Percentiles rank a stretch among this genome's conserved stretches.
phyloP scores from a whole-genome alignment of 2,888 invertebrate species.

The Lasioglossum leucozonium region DNA sequence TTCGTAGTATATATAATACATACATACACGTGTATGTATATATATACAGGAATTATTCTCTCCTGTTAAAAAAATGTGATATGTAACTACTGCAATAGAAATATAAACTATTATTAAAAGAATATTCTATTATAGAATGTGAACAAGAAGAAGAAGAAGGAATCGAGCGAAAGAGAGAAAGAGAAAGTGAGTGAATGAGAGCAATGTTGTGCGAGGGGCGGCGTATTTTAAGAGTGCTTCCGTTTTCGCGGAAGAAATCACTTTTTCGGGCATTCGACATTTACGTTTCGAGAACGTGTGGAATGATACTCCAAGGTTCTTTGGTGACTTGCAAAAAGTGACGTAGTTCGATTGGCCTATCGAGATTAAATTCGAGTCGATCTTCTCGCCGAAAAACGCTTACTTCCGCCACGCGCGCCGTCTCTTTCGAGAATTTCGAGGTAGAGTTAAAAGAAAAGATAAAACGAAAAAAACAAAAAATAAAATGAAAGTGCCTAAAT shows the following conservation, averaged over 20 bases:
- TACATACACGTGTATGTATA: not conserved
- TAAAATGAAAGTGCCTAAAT: slow-evolving; percentile 71
- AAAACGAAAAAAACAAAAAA: slow-evolving; percentile 12
- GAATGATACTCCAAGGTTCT: not conserved
- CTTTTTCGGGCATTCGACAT: slow-evolving; percentile 31
- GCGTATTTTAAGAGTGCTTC: slow-evolving; percentile 44
- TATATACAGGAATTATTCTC: slow-evolving; percentile 68
- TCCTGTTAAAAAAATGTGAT: slow-evolving; percentile 78
- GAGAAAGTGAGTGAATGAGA: not conserved
- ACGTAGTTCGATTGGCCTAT: not conserved
- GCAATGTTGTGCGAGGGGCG: slow-evolving; percentile 51
- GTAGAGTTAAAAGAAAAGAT: not conserved
- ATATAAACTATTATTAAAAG: slow-evolving; percentile 76
- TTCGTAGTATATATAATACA: slow-evolving; percentile 49
- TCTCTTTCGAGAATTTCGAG: slow-evolving; percentile 13
- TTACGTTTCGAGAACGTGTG: not conserved
- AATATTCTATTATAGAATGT: slow-evolving; percentile 66
- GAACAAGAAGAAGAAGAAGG: slow-evolving; percentile 1
- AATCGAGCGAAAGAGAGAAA: not conserved
- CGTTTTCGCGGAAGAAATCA: slow-evolving; percentile 22
- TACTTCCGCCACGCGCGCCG: slow-evolving; percentile 12
- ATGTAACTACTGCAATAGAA: slow-evolving; percentile 83
- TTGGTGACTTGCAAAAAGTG: not conserved
- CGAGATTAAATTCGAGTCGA: not conserved
- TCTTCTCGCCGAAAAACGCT: slow-evolving; percentile 20